Evolutionary conservation across 2,113 vertebrate species (phyloP).

Genomic region (Cebidichthys violaceus): DNA sequence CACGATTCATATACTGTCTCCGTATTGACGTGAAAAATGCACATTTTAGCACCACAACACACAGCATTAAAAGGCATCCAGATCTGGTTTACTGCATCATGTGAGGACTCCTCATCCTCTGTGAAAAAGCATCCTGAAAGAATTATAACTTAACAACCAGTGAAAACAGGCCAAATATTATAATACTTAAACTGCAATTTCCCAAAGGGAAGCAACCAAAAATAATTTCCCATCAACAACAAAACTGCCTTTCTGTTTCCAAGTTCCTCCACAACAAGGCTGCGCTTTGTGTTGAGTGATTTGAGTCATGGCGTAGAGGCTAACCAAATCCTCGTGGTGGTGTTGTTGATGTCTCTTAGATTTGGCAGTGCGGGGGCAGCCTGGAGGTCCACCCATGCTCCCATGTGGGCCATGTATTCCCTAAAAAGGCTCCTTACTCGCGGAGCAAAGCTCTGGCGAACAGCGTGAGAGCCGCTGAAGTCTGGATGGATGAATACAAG

Average conservation of each 20-base stretch:
- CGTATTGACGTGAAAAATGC: slow-evolving; percentile 24
- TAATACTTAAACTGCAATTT: slow-evolving; percentile 33
- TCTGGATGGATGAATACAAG: slow-evolving; percentile 98
- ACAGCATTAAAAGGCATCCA: slow-evolving; percentile 3
- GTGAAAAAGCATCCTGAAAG: slow-evolving; percentile 24
- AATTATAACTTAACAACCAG: slow-evolving; percentile 18
- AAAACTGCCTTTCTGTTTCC: slow-evolving; percentile 24
- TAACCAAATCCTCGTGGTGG: slow-evolving; percentile 45
- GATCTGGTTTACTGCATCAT: slow-evolving; percentile 30
- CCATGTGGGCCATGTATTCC: slow-evolving; percentile 96
- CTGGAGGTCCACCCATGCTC: slow-evolving; percentile 97
- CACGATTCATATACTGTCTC: neutral
- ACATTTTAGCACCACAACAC: slow-evolving; percentile 3
- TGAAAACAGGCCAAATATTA: slow-evolving; percentile 4
- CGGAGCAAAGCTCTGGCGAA: slow-evolving; percentile 96
- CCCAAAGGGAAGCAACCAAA: slow-evolving; percentile 18
- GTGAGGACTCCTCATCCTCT: slow-evolving; percentile 10
- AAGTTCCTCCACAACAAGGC: slow-evolving; percentile 27
- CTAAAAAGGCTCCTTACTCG: slow-evolving; percentile 95
- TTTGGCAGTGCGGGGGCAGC: slow-evolving; percentile 98
- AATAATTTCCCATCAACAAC: slow-evolving; percentile 20
- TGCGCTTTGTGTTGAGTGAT: slow-evolving; percentile 43
- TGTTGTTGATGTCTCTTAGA: slow-evolving; percentile 80
- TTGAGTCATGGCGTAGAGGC: slow-evolving; percentile 34
- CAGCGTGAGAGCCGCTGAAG: slow-evolving; percentile 94